These are phyloP conservation scores for Laspeyria flexula DNA, from an alignment of 2,888 invertebrate genomes.

Conservation along the genomic window DNA sequence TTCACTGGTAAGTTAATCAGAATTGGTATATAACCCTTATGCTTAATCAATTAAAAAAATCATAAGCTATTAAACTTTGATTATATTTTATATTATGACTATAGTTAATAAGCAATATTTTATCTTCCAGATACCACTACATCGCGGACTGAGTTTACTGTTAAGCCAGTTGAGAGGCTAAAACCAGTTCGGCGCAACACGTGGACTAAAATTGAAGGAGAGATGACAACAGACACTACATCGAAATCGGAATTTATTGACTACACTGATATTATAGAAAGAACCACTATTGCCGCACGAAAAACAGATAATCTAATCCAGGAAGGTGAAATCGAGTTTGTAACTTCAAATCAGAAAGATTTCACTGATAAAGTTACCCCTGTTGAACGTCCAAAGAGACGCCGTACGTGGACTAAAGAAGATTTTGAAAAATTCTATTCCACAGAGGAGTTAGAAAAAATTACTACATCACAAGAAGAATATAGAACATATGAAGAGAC, in stretches of 20 bases:
- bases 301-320: slow-evolving; percentile 88
- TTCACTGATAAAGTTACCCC: slow-evolving; percentile 86
- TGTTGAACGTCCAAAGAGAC: slow-evolving; percentile 86
- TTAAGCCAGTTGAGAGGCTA: slow-evolving; percentile 88
- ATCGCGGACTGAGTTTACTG: slow-evolving; percentile 89
- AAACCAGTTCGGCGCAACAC: slow-evolving; percentile 90
- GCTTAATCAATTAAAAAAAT: background rate
- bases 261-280: slow-evolving; percentile 85
- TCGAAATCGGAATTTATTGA: slow-evolving; percentile 88
- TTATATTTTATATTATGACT: background rate
- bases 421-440: slow-evolving; percentile 90
- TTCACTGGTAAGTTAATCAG: slow-evolving; percentile 84
- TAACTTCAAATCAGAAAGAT: slow-evolving; percentile 88
- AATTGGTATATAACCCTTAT: no score
- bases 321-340: slow-evolving; percentile 89
- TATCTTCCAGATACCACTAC: slow-evolving; percentile 88
- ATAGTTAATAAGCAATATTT: slow-evolving; percentile 1
- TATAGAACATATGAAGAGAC: slow-evolving; percentile 87
- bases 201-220: slow-evolving; percentile 92
- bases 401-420: slow-evolving; percentile 90
- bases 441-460: slow-evolving; percentile 82
- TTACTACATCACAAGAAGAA: slow-evolving; percentile 89
- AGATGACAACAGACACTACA: slow-evolving; percentile 90
- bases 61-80: background rate
- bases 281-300: slow-evolving; percentile 85